Conservation (phyloP, 92 coral and sea anemone genomes). For the Porites rus region DNA sequence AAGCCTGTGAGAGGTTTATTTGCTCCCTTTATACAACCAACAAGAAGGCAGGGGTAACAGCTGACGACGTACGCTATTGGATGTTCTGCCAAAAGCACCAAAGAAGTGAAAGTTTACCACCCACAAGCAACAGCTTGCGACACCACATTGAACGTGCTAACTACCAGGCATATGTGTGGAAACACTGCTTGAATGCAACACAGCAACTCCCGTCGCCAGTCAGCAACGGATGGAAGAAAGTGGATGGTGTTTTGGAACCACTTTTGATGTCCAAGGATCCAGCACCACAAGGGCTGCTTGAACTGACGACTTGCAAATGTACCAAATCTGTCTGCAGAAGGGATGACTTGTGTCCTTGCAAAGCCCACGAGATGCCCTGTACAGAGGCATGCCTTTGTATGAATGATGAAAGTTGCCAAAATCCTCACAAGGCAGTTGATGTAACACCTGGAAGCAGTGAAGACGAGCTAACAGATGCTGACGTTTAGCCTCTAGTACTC, state of each 20-base stretch:
- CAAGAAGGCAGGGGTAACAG: too few species aligned
- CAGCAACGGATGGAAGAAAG: conserved; percentile 57
- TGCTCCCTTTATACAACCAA: too few species aligned
- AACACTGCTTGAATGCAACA: conserved; percentile 14
- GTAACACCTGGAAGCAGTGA: conserved; percentile 37
- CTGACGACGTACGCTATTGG: too few species aligned
- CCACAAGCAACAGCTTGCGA: conserved; percentile 59
- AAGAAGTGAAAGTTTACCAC: too few species aligned
- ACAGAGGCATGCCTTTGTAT: conserved; percentile 60
- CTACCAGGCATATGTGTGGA: conserved; percentile 69
- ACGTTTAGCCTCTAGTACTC: too few species aligned
- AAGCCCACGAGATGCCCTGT: conserved; percentile 54
- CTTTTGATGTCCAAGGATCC: conserved; percentile 73
- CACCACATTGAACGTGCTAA: conserved; percentile 64
- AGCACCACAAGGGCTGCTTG: conserved; percentile 62
- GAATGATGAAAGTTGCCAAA: conserved; percentile 58
- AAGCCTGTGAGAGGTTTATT: too few species aligned
- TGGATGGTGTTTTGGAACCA: conserved; percentile 27
- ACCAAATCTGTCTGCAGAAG: conserved; percentile 54
- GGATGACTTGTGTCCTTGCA: conserved; percentile 55
- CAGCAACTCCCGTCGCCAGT: conserved; percentile 60
- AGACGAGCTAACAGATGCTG: conserved; percentile 26
- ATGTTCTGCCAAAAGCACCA: too few species aligned
- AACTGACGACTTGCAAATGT: conserved; percentile 60
- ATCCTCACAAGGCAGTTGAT: conserved; percentile 37